These are phyloP conservation scores for Drosophila atripex DNA, from an alignment of 2,888 invertebrate species.

Conservation along the genomic window DNA sequence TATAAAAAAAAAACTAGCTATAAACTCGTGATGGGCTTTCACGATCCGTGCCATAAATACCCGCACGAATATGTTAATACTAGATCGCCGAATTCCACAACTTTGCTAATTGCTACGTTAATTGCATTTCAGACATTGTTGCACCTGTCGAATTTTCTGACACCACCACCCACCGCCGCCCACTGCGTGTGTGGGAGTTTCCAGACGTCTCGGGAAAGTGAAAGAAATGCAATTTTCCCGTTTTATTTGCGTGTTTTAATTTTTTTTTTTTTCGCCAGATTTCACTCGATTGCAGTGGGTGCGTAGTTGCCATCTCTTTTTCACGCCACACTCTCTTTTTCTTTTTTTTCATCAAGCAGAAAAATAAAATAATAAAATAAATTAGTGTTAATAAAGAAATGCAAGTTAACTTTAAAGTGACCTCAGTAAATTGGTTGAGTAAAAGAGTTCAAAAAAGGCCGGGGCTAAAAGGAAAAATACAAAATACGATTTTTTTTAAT, in stretches of 20 bases:
- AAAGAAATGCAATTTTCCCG: slow-evolving; percentile 48
- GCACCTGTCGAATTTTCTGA: slow-evolving; percentile 17
- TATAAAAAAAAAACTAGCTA: neutral
- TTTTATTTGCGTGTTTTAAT: slow-evolving; percentile 14
- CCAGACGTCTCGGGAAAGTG: slow-evolving; percentile 55
- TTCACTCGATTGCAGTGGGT: slow-evolving; percentile 60
- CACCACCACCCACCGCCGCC: slow-evolving; percentile 1
- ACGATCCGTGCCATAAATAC: slow-evolving; percentile 40
- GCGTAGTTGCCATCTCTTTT: slow-evolving; percentile 39
- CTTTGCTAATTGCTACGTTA: slow-evolving; percentile 61
- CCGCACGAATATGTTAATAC: slow-evolving; percentile 53
- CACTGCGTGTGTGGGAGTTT: slow-evolving; percentile 13
- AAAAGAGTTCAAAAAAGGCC: neutral
- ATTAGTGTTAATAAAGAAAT: slow-evolving; percentile 5
- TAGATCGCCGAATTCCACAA: slow-evolving; percentile 47
- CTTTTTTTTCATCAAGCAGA: neutral
- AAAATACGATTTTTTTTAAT: too few species aligned
- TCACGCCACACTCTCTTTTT: slow-evolving; percentile 1
- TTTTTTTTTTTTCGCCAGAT: slow-evolving; percentile 46
- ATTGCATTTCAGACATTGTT: slow-evolving; percentile 45
- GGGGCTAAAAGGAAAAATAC: too few species aligned
- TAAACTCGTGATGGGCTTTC: slow-evolving; percentile 15
- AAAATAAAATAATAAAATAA: slow-evolving; percentile 1
- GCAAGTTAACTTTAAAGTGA: slow-evolving; percentile 7
- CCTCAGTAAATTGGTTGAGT: neutral